Evolutionary conservation across 2,888 invertebrate genomes (phyloP).

Genomic region (Asteroscopus sphinx): DNA sequence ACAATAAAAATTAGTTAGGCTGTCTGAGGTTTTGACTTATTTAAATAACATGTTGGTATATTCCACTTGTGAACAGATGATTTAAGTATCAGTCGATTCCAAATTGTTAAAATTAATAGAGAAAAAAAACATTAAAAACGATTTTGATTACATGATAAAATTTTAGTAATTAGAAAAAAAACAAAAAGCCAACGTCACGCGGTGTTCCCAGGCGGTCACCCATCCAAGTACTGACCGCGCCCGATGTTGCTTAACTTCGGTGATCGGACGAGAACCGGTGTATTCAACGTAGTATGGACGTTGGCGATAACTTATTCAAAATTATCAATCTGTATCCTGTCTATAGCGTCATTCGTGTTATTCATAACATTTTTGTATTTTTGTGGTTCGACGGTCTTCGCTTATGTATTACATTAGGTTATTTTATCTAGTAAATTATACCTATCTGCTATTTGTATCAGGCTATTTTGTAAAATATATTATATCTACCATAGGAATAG

Average conservation of each 20-base stretch:
- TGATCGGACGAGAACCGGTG: slow-evolving; percentile 87
- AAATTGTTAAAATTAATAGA: no score
- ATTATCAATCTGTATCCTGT: not conserved
- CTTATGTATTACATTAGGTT: no score
- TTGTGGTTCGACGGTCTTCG: no score
- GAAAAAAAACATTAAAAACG: no score
- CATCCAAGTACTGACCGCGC: slow-evolving; percentile 84
- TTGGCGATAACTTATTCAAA: slow-evolving; percentile 43
- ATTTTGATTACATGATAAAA: not conserved
- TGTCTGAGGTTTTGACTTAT: no score
- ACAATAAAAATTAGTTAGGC: no score
- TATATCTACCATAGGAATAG: slow-evolving; percentile 77
- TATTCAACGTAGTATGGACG: slow-evolving; percentile 84
- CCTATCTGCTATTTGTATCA: no score
- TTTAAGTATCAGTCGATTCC: no score
- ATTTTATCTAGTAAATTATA: no score
- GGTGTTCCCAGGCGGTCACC: slow-evolving; percentile 82
- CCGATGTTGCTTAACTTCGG: slow-evolving; percentile 87
- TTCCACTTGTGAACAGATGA: no score
- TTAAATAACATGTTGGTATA: no score
- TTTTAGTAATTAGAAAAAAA: slow-evolving; percentile 6
- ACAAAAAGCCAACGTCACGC: slow-evolving; percentile 74
- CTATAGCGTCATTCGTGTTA: slow-evolving; percentile 2
- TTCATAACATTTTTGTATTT: not conserved
- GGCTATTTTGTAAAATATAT: not conserved